A percentile compares a stretch with the other conserved stretches of the same genome.
phyloP scores from a whole-genome alignment of 2,113 vertebrate species.

The Coptodon rendalli region DNA sequence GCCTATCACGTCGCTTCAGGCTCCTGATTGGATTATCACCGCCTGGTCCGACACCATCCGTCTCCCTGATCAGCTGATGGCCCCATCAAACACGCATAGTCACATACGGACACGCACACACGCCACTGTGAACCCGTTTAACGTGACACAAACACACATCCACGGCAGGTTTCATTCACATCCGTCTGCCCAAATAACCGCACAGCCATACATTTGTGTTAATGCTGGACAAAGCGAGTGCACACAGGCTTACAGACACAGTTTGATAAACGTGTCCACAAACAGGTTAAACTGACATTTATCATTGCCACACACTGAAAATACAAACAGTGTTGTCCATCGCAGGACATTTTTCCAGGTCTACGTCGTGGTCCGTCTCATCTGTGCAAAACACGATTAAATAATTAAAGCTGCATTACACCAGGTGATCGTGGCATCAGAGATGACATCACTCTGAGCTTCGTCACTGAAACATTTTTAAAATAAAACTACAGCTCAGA shows the following conservation, averaged over 20 bases:
- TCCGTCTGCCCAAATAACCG: slow-evolving; percentile 5
- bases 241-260: not conserved
- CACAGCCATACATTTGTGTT: slow-evolving; percentile 22
- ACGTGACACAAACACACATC: slow-evolving; percentile 49
- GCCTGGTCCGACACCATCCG: slow-evolving; percentile 69
- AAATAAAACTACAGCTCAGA: not conserved
- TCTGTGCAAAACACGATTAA: slow-evolving; percentile 12
- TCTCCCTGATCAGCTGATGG: slow-evolving; percentile 70
- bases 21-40: slow-evolving; percentile 83
- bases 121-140: slow-evolving; percentile 59
- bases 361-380: not conserved
- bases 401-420: slow-evolving; percentile 13
- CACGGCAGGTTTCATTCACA: slow-evolving; percentile 22
- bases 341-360: slow-evolving; percentile 34
- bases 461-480: not conserved
- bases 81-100: slow-evolving; percentile 57
- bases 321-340: not conserved
- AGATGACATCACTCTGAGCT: not conserved
- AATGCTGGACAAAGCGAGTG: not conserved
- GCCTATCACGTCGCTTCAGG: slow-evolving; percentile 95
- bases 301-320: not conserved
- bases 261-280: slow-evolving; percentile 12
- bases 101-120: slow-evolving; percentile 32
- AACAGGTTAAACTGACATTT: slow-evolving; percentile 37
- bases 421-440: not conserved